Percentiles rank a stretch among this genome's conserved stretches.
phyloP scores from a whole-genome alignment of 2,797 vertebrate species.

The Thalassophryne amazonica region DNA sequence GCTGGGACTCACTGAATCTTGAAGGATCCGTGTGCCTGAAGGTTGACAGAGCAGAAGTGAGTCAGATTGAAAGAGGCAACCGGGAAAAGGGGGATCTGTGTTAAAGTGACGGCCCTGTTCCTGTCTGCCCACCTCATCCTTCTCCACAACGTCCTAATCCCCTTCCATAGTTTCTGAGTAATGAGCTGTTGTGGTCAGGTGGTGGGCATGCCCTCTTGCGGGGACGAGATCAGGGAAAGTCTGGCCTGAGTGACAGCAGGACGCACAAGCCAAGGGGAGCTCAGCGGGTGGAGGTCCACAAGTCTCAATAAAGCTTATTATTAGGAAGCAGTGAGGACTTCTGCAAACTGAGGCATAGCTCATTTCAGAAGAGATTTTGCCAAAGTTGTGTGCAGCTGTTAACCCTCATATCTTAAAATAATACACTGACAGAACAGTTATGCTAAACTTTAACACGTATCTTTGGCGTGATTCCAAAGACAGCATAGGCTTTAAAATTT shows the following conservation, averaged over 20 bases:
- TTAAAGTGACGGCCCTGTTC: conserved; percentile 54
- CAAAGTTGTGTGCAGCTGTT: neutral
- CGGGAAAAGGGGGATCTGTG: conserved; percentile 47
- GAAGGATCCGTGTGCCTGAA: conserved; percentile 60
- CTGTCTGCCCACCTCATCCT: conserved; percentile 56
- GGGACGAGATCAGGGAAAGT: conserved; percentile 67
- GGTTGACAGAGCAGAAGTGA: conserved; percentile 67
- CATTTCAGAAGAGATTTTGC: conserved; percentile 8
- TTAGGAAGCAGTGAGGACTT: conserved; percentile 47
- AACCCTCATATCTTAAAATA: neutral
- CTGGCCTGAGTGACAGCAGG: conserved; percentile 67
- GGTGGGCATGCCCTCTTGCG: conserved; percentile 54
- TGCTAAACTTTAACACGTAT: neutral
- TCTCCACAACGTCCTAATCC: conserved; percentile 59
- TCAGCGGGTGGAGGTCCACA: conserved; percentile 56
- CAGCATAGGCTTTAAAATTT: conserved; percentile 7
- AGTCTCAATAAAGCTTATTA: conserved; percentile 73
- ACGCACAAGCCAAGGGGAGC: conserved; percentile 64
- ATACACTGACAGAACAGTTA: neutral
- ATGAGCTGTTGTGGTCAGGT: conserved; percentile 72
- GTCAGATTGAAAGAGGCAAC: conserved; percentile 54
- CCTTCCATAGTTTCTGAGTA: conserved; percentile 63
- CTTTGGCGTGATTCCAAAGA: neutral
- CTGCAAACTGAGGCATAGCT: conserved; percentile 30
- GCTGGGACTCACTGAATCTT: conserved; percentile 63